phyloP scores from a whole-genome alignment of 1,140 invertebrate genomes.

The Odontomachus brunneus region DNA sequence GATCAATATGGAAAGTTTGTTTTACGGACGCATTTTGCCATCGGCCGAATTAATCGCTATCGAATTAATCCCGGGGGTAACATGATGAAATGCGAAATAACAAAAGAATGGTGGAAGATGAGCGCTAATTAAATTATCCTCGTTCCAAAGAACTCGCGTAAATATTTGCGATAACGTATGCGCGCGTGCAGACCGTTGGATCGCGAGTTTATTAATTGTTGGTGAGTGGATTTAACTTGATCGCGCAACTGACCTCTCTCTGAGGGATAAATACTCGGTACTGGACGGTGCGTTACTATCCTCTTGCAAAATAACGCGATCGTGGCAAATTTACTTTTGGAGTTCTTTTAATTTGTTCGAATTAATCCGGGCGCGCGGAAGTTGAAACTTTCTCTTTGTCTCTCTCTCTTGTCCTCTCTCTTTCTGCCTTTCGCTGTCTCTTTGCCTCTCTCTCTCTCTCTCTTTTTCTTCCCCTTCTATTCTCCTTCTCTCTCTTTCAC shows the following conservation, averaged over 20 bases:
- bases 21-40: background rate
- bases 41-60: conserved; percentile 18
- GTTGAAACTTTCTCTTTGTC: background rate
- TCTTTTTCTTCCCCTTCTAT: background rate
- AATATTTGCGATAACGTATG: conserved; percentile 39
- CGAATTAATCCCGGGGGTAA: conserved; percentile 34
- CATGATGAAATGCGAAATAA: conserved; percentile 19
- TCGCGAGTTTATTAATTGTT: conserved; percentile 31
- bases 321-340: conserved; percentile 9
- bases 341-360: conserved; percentile 25
- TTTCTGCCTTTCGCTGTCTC: background rate
- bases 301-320: background rate
- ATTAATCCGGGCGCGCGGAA: background rate
- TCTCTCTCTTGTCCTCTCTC: background rate
- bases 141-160: conserved; percentile 20
- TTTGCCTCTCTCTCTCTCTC: background rate
- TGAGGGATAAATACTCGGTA: conserved; percentile 7
- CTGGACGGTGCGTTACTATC: background rate
- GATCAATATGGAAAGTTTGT: background rate
- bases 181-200: background rate
- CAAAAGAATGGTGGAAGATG: conserved; percentile 36
- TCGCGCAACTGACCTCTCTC: conserved; percentile 25
- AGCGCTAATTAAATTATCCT: conserved; percentile 51
- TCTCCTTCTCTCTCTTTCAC: too few species aligned
- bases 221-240: conserved; percentile 29